Conservation (phyloP, 2,113 vertebrate genomes). For the Pedetes capensis region DNA sequence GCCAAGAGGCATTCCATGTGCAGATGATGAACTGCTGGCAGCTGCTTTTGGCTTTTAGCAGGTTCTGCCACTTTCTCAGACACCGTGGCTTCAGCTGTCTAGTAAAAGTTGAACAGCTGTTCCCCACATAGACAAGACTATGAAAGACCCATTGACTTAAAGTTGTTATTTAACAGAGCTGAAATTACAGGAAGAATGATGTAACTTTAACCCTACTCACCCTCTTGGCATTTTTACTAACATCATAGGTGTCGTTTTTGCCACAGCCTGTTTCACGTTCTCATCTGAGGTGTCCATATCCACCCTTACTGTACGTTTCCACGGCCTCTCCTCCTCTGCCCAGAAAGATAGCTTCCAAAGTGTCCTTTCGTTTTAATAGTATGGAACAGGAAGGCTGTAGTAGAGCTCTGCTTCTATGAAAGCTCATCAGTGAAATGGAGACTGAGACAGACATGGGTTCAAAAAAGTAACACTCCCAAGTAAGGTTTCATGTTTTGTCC, state of each 20-base stretch:
- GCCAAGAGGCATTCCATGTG: slow-evolving; percentile 75
- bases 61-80: slow-evolving; percentile 82
- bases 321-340: not conserved
- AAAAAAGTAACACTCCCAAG: not conserved
- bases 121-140: slow-evolving; percentile 83
- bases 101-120: slow-evolving; percentile 94
- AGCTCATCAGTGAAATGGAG: not conserved
- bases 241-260: slow-evolving; percentile 67
- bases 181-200: slow-evolving; percentile 82
- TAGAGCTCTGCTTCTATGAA: not conserved
- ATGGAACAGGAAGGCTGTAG: not conserved
- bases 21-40: slow-evolving; percentile 88
- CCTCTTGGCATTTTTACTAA: slow-evolving; percentile 66
- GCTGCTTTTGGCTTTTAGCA: slow-evolving; percentile 86
- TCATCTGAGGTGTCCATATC: slow-evolving; percentile 8
- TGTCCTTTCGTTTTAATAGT: not conserved
- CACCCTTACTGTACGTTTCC: not conserved
- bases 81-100: slow-evolving; percentile 92
- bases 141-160: slow-evolving; percentile 90
- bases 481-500: slow-evolving; percentile 8
- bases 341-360: not conserved
- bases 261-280: slow-evolving; percentile 46
- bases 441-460: slow-evolving; percentile 4
- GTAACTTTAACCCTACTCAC: slow-evolving; percentile 81
- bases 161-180: slow-evolving; percentile 84